Conservation (phyloP, 1,140 invertebrate species). For the Bombus breviceps region DNA sequence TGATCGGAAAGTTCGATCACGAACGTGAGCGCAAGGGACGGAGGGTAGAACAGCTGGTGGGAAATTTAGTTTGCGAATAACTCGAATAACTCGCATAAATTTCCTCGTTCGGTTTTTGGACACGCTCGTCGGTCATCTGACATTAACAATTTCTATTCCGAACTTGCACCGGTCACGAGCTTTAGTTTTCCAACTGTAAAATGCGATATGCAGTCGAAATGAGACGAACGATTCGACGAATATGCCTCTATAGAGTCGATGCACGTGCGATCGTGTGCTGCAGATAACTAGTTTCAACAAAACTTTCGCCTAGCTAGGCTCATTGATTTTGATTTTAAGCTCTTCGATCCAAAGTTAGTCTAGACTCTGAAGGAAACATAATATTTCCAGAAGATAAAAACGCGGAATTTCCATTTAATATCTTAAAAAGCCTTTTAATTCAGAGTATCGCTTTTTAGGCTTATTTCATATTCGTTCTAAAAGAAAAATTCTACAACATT, state of each 20-base stretch:
- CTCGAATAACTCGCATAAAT: constrained; percentile 57
- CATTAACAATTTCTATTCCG: constrained; percentile 33
- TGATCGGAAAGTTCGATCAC: constrained; percentile 46
- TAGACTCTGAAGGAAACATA: not conserved
- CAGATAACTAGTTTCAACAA: not conserved
- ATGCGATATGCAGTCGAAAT: not conserved
- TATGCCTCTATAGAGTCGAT: not conserved
- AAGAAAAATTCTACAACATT: no score
- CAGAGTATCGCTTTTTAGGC: no score
- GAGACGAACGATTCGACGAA: not conserved
- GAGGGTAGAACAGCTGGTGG: constrained; percentile 23
- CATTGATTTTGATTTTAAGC: not conserved
- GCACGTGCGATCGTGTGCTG: constrained; percentile 1
- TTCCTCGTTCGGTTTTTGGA: constrained; percentile 36
- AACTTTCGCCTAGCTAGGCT: not conserved
- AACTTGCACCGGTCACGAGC: not conserved
- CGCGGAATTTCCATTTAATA: not conserved
- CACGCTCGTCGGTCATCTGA: constrained; percentile 31
- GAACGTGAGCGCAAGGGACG: not conserved
- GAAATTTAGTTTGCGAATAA: constrained; percentile 54
- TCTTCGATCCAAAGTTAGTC: not conserved
- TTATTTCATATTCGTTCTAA: no score
- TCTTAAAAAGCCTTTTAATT: no score
- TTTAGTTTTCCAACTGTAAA: constrained; percentile 31
- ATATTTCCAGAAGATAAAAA: not conserved